Evolutionary conservation across 2,888 invertebrate species (phyloP).

Genomic region (Agrochola macilenta): DNA sequence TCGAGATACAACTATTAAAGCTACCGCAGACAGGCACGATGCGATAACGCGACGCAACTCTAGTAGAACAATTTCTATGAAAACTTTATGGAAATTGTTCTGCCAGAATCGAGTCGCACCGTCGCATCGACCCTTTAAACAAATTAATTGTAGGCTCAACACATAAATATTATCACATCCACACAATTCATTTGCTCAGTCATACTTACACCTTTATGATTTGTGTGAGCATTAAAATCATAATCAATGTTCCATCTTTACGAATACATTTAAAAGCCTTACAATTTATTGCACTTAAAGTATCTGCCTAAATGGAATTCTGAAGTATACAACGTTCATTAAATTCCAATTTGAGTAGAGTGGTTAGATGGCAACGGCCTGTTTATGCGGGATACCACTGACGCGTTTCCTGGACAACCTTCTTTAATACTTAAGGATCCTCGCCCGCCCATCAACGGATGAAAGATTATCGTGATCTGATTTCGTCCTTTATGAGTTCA

Average conservation of each 20-base stretch:
- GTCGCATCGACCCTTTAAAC: too few species aligned
- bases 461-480: slow-evolving; percentile 9
- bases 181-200: neutral
- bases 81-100: too few species aligned
- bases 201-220: slow-evolving; percentile 25
- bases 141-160: slow-evolving; percentile 1
- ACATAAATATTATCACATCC: slow-evolving; percentile 7
- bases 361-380: slow-evolving; percentile 78
- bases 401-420: slow-evolving; percentile 76
- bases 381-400: slow-evolving; percentile 78
- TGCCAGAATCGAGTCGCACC: too few species aligned
- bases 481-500: neutral
- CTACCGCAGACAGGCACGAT: too few species aligned
- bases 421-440: slow-evolving; percentile 20
- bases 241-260: slow-evolving; percentile 30
- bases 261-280: slow-evolving; percentile 21
- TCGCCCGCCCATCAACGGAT: neutral
- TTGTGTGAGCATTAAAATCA: slow-evolving; percentile 12
- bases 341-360: slow-evolving; percentile 62
- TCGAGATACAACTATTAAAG: neutral
- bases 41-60: too few species aligned
- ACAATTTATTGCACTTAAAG: slow-evolving; percentile 35
- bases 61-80: too few species aligned
- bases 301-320: slow-evolving; percentile 40
- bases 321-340: slow-evolving; percentile 56